phyloP scores from a whole-genome alignment of 2,113 vertebrate species.

The Cyanoramphus novaezelandiae region DNA sequence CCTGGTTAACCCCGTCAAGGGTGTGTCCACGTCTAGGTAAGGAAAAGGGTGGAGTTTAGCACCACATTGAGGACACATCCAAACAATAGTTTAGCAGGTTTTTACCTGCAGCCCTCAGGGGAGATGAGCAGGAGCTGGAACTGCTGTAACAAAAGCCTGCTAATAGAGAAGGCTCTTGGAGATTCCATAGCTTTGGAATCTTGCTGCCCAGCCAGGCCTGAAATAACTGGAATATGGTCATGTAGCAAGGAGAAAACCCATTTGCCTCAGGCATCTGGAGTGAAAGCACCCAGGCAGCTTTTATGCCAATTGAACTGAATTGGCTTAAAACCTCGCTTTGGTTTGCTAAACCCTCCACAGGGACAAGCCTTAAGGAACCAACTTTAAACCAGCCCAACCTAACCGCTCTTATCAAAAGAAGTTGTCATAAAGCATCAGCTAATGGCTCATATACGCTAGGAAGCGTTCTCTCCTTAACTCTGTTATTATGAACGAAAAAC shows the following conservation, averaged over 20 bases:
- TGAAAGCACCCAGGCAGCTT: background rate
- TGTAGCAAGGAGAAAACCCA: background rate
- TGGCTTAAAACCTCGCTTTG: background rate
- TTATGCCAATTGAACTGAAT: background rate
- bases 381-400: background rate
- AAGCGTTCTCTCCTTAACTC: background rate
- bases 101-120: background rate
- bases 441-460: background rate
- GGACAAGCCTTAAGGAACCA: background rate
- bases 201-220: background rate
- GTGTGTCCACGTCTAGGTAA: background rate
- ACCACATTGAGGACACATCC: background rate
- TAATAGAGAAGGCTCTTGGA: background rate
- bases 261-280: background rate
- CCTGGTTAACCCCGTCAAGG: background rate
- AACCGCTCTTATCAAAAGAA: background rate
- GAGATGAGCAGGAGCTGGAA: background rate
- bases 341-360: background rate
- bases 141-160: background rate
- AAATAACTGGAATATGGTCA: background rate
- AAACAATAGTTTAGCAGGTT: background rate
- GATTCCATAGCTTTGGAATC: background rate
- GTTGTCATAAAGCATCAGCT: background rate
- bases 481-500: background rate
- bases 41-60: background rate